phyloP scores from a whole-genome alignment of 2,888 invertebrate species.

The Ophioninae sp. region DNA sequence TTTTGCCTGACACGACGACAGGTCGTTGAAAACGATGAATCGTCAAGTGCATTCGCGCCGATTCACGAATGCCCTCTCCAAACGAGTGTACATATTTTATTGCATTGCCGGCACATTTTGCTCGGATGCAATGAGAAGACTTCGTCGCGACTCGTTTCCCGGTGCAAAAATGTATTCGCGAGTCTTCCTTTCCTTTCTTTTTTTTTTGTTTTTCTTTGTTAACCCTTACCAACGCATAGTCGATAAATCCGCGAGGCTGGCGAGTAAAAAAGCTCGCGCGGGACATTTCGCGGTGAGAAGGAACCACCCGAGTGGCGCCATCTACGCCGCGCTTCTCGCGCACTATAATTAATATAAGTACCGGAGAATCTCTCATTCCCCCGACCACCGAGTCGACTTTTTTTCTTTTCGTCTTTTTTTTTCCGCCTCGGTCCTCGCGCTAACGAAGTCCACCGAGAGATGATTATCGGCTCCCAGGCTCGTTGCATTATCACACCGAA shows the following conservation, averaged over 20 bases:
- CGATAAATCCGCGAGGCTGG: not conserved
- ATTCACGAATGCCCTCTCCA: not conserved
- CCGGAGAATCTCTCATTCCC: conserved; percentile 65
- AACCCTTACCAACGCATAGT: not conserved
- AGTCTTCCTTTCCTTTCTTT: not conserved
- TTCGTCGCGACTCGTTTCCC: conserved; percentile 13
- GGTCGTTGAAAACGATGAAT: not conserved
- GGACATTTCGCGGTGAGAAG: conserved; percentile 13
- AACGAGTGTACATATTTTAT: not conserved
- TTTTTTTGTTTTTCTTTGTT: not conserved
- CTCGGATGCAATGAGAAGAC: not conserved
- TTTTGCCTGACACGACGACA: not conserved
- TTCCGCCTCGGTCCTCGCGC: conserved; percentile 66
- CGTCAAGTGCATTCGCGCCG: not conserved
- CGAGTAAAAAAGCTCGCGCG: conserved; percentile 30
- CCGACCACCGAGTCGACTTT: conserved; percentile 19
- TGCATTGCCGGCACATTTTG: not conserved
- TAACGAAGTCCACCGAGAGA: conserved; percentile 73
- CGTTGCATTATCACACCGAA: conserved; percentile 71
- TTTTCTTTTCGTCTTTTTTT: conserved; percentile 14
- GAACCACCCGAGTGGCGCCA: conserved; percentile 9
- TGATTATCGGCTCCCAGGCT: conserved; percentile 68
- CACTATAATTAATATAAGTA: conserved; percentile 60
- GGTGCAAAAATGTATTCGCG: conserved; percentile 11
- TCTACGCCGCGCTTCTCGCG: conserved; percentile 25